Percentiles rank a stretch among this genome's conserved stretches.
Evolutionary conservation across 1,140 invertebrate genomes (phyloP).

Genomic region (Triops longicaudatus): DNA sequence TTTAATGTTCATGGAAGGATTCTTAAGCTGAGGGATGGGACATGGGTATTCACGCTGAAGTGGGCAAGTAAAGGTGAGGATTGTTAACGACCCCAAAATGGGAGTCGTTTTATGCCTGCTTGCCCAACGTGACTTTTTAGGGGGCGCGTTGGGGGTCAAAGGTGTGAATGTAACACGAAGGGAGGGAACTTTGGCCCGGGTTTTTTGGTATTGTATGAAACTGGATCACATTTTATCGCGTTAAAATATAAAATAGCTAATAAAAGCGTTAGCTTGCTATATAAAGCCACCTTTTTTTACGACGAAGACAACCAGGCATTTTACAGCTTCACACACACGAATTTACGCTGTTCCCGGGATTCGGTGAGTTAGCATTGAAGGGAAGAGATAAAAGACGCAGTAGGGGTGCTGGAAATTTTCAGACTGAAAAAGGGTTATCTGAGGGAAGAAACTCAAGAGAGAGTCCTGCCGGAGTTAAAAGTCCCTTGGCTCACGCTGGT

Average conservation of each 20-base stretch:
- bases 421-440: background rate
- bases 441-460: background rate
- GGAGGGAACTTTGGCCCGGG: background rate
- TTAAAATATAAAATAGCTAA: background rate
- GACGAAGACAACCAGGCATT: background rate
- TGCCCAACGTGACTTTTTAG: too few species aligned
- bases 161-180: background rate
- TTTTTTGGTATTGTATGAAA: too few species aligned
- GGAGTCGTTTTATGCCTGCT: too few species aligned
- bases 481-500: conserved; percentile 5
- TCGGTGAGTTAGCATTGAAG: background rate
- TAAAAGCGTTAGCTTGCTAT: background rate
- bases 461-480: background rate
- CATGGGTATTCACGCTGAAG: too few species aligned
- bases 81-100: too few species aligned
- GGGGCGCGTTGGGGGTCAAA: background rate
- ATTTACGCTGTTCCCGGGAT: background rate
- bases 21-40: too few species aligned
- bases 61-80: too few species aligned
- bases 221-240: background rate
- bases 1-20: too few species aligned
- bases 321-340: conserved; percentile 10
- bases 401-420: background rate
- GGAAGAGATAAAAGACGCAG: background rate
- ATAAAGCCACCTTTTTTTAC: background rate